Evolutionary conservation across 2,888 invertebrate species (phyloP), one percentile per base, ranked within the genome.

Genomic region (Choreutis nemorana): DNA sequence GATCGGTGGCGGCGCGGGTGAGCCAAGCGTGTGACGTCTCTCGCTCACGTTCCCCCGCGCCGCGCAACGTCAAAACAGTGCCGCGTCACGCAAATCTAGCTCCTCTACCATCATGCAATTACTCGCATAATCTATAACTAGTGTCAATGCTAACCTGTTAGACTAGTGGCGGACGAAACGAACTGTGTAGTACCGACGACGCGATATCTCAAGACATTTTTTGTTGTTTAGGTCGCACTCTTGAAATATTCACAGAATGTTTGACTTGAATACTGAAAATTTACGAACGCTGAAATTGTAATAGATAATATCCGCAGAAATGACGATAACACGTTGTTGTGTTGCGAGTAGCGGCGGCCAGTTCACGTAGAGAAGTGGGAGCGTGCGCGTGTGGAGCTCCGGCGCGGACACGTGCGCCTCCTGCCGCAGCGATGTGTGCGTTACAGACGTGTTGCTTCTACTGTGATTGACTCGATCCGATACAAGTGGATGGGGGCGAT

Each of bases 21-120:
- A 70, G 65, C 65, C 62, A 49, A 60, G 60, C 60, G 63, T 59
- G 67, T 70, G 71, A 72, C 70, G 72, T 65, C 58, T 62, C 42
- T 54, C 60, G 62, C 63, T 62, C 65, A 59, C 56, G 68, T 64
- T 70, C 70, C 71, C n/a, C 72, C 72, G 67, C 68, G 70, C 57
- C 59, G 70, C 67, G 64, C 57, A 56, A 68, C 72, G 66, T 68
- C 75, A 73, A n/a, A n/a, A 75, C 75, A 73, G 57, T 53, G 59
- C 60, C 63, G 62, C 62, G 70, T 64, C 71, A 64, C 61, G 55
- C 55, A 47, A 33, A 39, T 48, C 52, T 44, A 48, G 50, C 50
- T 49, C 53, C 45, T 48, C 53, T n/a, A n/a, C n/a, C n/a, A n/a
- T n/a, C n/a, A n/a, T n/a, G n/a, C n/a, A n/a, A n/a, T n/a, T n/a